Base-by-base conservation (phyloP, 2,888 invertebrate species). In the Lepidonotus clava region DNA sequence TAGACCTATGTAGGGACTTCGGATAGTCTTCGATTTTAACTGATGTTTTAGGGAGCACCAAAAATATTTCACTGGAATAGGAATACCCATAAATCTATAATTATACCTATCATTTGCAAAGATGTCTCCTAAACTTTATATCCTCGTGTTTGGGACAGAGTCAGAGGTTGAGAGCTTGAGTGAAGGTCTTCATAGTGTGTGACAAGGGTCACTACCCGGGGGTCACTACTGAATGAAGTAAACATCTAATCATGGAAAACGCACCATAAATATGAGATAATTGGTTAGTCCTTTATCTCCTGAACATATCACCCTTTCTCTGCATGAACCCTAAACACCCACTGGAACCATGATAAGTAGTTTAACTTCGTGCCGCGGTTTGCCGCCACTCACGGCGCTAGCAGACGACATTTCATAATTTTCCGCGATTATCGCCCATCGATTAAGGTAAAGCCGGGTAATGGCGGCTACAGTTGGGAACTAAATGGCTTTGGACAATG, bases 401-500 rank as follows among this genome's bases (percentile, higher is more conserved):
- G 28, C 61, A 61, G 61, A 61, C 61, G 61, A 61, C 61, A 61
- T 61, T n/a, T 61, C 28, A 32, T 28, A 61, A 61, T 61, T 61
- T 61, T n/a, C 61, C 61, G 11, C 24, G 61, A 61, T 61, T 61
- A 61, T 61, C 61, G 61, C 61, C 28, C 61, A 61, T 61, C 61
- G 61, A 61, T 61, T 61, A 61, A 61, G 61, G 61, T 61, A 61
- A 61, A 61, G 61, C 61, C 28, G 61, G 28, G 61, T 61, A 61
- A 61, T 61, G 28, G 61, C 61, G 61, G 61, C 61, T 61, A 61
- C 61, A 61, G 61, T 61, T 61, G 61, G 61, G 61, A 61, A 61
- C 61, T 61, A 61, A 61, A 61, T 61, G 61, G 61, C 61, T 61
- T 61, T 61, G 61, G 61, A 61, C 61, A 61, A 61, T 61, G 61